Base-by-base conservation (phyloP, 2,888 invertebrate genomes). In the Hedya salicella region DNA sequence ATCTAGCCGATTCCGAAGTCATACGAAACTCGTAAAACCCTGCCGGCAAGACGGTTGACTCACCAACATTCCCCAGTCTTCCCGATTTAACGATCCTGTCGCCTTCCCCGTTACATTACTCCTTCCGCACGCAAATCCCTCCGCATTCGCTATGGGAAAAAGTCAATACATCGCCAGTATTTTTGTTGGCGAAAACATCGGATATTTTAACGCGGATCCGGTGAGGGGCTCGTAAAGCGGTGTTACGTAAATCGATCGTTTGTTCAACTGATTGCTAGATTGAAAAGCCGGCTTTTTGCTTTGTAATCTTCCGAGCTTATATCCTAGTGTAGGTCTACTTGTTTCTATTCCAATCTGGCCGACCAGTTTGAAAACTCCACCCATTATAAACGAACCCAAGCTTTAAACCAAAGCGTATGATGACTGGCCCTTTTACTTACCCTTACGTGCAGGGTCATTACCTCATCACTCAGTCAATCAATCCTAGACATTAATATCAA, bases 1-100 rank as follows among this genome's bases (percentile, higher is more conserved):
- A 68, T 77, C 74, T 71, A 77, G 77, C 81, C 83, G 82, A 87
- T 86, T 85, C 80, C 79, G 77, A 79, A 85, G 84, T 83, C 87
- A 85, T 87, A 85, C 82, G 78, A 84, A 87, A 82, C 84, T 88
- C 89, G 86, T 90, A 89, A 91, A 90, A 88, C 79, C 83, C 80
- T 74, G 76, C 74, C 75, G 77, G 78, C 78, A 78, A 81, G 81
- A 76, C 78, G 72, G 68, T 80, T 78, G 75, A 78, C 74, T 80
- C 79, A 80, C 83, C 81, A 78, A 79, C 76, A 72, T 76, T 78
- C 73, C 80, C 78, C 79, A 83, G 83, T 82, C 81, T 80, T 78
- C 79, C 80, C 82, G 85, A 84, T 83, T 87, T 87, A 85, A 87
- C 87, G 85, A 86, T 78, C 78, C 78, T 81, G 82, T 82, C 83